Conservation (phyloP, 2,113 vertebrate species). For the Malurus elegans region DNA sequence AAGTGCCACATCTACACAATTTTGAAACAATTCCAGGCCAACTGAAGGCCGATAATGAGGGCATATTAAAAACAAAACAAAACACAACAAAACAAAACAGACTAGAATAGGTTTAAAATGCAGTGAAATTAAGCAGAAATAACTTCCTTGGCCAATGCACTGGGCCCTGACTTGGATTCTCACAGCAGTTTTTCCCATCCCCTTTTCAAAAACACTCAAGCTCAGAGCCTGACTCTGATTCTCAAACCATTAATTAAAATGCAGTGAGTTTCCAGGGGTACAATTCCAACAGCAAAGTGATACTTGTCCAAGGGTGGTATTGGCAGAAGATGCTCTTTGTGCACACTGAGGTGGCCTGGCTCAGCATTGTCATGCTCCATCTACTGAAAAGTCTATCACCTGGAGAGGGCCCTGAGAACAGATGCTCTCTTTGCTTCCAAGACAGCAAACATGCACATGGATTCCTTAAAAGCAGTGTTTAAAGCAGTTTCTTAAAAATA, state of each 20-base stretch:
- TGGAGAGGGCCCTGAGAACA: too few species aligned
- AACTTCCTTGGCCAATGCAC: background rate
- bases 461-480: background rate
- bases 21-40: background rate
- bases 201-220: background rate
- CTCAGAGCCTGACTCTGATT: background rate
- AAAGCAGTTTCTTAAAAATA: background rate
- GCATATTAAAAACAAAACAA: background rate
- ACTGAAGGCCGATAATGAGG: background rate
- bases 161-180: background rate
- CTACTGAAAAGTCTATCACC: too few species aligned
- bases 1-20: background rate
- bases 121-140: background rate
- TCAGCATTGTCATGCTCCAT: background rate
- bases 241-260: background rate
- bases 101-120: background rate
- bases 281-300: background rate
- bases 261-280: background rate
- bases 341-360: accelerated
- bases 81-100: background rate
- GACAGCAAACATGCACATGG: background rate
- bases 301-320: background rate
- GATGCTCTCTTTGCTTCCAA: background rate
- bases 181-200: background rate
- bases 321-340: background rate